phyloP scores from a whole-genome alignment of 2,797 vertebrate genomes.

The Coregonus sp. region DNA sequence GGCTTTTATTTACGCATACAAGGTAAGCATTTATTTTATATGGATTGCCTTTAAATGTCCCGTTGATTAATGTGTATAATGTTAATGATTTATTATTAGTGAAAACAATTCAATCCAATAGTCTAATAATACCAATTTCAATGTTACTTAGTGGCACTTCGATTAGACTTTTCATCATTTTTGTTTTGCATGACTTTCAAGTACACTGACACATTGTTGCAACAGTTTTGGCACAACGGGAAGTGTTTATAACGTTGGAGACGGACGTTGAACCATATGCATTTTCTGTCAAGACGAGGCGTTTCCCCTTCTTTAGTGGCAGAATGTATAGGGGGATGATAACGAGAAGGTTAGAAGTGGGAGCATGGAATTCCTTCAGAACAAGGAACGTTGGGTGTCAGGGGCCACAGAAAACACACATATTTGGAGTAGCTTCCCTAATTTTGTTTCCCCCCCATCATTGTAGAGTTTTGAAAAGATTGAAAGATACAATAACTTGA shows the following conservation, averaged over 20 bases:
- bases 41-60: neutral
- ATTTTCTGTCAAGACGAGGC: too few species aligned
- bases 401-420: neutral
- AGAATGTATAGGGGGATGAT: conserved; percentile 14
- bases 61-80: neutral
- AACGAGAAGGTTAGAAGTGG: conserved; percentile 14
- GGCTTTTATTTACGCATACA: conserved; percentile 35
- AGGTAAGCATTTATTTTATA: conserved; percentile 42
- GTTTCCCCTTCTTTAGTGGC: conserved; percentile 5
- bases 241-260: conserved; percentile 28
- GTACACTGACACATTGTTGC: neutral
- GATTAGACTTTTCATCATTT: neutral
- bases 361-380: conserved; percentile 33
- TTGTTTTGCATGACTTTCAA: neutral
- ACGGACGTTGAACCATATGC: neutral
- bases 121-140: neutral
- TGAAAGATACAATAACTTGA: neutral
- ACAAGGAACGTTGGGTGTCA: conserved; percentile 16
- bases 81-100: neutral
- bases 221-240: conserved; percentile 2
- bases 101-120: neutral
- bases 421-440: conserved; percentile 1
- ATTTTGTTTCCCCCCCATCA: too few species aligned
- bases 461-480: neutral
- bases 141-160: neutral